Conservation (phyloP, 1,140 invertebrate genomes). For the Dreissena rostriformis region DNA sequence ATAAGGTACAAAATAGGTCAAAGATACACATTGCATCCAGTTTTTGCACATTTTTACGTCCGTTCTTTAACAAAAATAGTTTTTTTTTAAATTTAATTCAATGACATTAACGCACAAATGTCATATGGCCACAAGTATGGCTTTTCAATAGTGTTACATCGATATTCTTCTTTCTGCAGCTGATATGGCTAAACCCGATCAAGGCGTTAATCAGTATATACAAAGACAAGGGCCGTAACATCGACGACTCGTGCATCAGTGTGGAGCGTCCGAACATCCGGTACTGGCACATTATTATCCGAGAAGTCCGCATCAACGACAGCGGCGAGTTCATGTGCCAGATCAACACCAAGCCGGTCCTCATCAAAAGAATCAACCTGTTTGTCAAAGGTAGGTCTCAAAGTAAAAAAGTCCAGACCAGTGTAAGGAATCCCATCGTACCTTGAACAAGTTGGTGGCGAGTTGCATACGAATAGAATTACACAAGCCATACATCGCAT, state of each 20-base stretch:
- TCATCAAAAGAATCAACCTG: slow-evolving; percentile 68
- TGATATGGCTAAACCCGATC: slow-evolving; percentile 72
- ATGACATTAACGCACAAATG: too few species aligned
- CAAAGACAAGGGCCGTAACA: slow-evolving; percentile 67
- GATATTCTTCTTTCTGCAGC: slow-evolving; percentile 50
- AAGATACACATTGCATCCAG: too few species aligned
- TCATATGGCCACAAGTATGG: too few species aligned
- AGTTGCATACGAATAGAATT: too few species aligned
- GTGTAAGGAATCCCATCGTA: too few species aligned
- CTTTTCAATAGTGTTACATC: not conserved
- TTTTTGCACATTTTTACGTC: too few species aligned
- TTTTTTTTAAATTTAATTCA: too few species aligned
- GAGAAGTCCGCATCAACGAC: slow-evolving; percentile 70
- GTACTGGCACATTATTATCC: slow-evolving; percentile 76
- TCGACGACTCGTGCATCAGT: slow-evolving; percentile 72
- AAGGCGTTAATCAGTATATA: slow-evolving; percentile 66
- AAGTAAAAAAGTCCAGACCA: too few species aligned
- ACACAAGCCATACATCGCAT: too few species aligned
- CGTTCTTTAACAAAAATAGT: too few species aligned
- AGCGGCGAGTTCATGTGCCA: slow-evolving; percentile 74
- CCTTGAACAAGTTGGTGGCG: too few species aligned
- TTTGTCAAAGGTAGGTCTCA: slow-evolving; percentile 74
- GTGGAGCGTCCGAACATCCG: slow-evolving; percentile 67
- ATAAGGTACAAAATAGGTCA: too few species aligned
- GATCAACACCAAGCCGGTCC: slow-evolving; percentile 72